Evolutionary conservation across 2,888 invertebrate species (phyloP).

Genomic region (Ormia ochracea): DNA sequence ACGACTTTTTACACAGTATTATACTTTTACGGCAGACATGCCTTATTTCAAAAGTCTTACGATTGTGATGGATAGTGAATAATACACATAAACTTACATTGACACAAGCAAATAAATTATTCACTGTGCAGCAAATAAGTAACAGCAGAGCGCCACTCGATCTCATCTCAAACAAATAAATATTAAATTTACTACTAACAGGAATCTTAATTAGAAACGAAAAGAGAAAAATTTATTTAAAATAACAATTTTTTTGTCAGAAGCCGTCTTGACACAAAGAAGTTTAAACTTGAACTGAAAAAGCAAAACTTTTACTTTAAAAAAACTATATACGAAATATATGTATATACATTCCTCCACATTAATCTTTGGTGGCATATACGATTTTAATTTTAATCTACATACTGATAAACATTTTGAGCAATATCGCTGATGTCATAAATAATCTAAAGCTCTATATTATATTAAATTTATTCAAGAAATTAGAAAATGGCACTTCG

Average conservation of each 20-base stretch:
- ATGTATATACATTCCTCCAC: constrained; percentile 29
- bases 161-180: constrained; percentile 40
- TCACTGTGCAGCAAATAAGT: constrained; percentile 30
- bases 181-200: no score
- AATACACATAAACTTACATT: constrained; percentile 54
- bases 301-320: neutral
- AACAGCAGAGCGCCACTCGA: constrained; percentile 34
- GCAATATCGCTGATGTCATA: no score
- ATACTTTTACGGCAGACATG: no score
- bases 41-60: no score
- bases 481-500: no score
- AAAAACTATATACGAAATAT: constrained; percentile 32
- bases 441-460: no score
- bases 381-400: no score
- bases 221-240: neutral
- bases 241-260: neutral
- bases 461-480: no score
- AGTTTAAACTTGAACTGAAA: constrained; percentile 40
- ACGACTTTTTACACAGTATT: no score
- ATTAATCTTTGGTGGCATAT: constrained; percentile 51
- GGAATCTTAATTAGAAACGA: constrained; percentile 27
- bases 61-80: no score
- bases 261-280: constrained; percentile 43
- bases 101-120: constrained; percentile 38
- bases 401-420: neutral